These are phyloP conservation scores for Apostichopus japonicus DNA, from an alignment of 35 echinoderm and acorn worm species.

Conservation along the genomic window DNA sequence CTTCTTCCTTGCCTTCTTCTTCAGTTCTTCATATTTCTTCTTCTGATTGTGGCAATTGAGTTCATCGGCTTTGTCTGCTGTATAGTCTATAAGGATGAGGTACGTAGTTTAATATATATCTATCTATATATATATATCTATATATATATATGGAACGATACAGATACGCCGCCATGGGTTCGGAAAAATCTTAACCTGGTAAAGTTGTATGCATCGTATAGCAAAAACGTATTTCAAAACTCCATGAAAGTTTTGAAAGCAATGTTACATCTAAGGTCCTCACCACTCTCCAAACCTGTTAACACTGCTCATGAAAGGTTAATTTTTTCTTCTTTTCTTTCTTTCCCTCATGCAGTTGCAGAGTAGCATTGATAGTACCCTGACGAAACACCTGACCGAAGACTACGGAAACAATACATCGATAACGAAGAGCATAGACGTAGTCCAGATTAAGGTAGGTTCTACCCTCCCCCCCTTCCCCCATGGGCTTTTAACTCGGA, in stretches of 20 bases:
- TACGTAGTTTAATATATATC: neutral
- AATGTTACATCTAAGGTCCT: too few relatives aligned
- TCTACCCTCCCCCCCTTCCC: neutral
- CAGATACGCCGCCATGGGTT: too few relatives aligned
- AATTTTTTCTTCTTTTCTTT: conserved; percentile 16
- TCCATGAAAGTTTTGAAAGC: too few relatives aligned
- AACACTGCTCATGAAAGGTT: neutral
- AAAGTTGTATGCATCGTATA: too few relatives aligned
- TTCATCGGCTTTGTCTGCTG: conserved; percentile 25
- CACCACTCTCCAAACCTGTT: too few relatives aligned
- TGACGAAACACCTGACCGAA: neutral
- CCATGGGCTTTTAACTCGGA: too few relatives aligned
- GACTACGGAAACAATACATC: neutral
- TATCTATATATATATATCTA: too few relatives aligned
- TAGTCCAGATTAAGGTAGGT: conserved; percentile 1
- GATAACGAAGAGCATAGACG: neutral
- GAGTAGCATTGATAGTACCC: neutral
- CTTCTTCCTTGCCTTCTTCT: neutral
- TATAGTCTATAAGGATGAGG: conserved; percentile 41
- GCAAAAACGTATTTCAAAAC: too few relatives aligned
- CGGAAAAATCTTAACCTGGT: too few relatives aligned
- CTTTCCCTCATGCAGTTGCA: neutral
- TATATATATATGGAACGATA: too few relatives aligned
- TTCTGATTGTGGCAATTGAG: conserved; percentile 10
- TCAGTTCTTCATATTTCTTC: conserved; percentile 27